A percentile compares a stretch with the other conserved stretches of the same genome.
These are phyloP conservation scores for Rhagophthalmus giganteus DNA, from an alignment of 2,888 invertebrate genomes.

Conservation along the genomic window DNA sequence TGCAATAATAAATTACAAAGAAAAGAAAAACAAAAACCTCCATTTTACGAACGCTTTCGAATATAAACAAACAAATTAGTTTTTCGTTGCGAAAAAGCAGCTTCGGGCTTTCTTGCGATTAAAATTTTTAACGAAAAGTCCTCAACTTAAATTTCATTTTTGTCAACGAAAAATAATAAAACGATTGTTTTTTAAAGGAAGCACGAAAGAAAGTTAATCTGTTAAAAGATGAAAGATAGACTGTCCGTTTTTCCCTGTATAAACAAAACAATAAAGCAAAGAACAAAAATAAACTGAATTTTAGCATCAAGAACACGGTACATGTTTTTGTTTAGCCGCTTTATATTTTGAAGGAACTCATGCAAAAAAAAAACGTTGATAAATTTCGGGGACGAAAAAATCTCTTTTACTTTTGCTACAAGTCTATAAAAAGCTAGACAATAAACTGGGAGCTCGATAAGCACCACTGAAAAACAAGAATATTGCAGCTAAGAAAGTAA, in stretches of 20 bases:
- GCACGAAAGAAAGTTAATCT: conserved; percentile 2
- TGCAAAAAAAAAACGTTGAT: conserved; percentile 24
- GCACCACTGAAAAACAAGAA: conserved; percentile 25
- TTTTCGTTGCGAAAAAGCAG: no score
- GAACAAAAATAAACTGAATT: conserved; percentile 12
- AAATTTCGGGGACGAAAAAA: conserved; percentile 20
- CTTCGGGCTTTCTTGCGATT: no score
- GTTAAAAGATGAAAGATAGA: conserved; percentile 1
- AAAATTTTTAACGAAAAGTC: no score
- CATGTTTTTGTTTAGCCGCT: conserved; percentile 9
- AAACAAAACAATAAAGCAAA: conserved; percentile 4
- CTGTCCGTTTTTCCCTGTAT: not conserved
- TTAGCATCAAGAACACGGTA: conserved; percentile 12
- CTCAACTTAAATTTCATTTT: no score
- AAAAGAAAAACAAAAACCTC: no score
- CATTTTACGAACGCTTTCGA: no score
- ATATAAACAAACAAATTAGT: no score
- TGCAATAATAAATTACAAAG: no score
- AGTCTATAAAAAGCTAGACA: conserved; percentile 29
- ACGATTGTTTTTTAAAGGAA: not conserved
- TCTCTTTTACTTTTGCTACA: conserved; percentile 24
- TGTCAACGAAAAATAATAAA: not conserved
- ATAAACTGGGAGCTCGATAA: conserved; percentile 28
- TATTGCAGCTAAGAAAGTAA: conserved; percentile 33
- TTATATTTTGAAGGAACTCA: conserved; percentile 20